Base-by-base conservation (phyloP, 2,888 invertebrate genomes). In the Dastarcus helophoroides region DNA sequence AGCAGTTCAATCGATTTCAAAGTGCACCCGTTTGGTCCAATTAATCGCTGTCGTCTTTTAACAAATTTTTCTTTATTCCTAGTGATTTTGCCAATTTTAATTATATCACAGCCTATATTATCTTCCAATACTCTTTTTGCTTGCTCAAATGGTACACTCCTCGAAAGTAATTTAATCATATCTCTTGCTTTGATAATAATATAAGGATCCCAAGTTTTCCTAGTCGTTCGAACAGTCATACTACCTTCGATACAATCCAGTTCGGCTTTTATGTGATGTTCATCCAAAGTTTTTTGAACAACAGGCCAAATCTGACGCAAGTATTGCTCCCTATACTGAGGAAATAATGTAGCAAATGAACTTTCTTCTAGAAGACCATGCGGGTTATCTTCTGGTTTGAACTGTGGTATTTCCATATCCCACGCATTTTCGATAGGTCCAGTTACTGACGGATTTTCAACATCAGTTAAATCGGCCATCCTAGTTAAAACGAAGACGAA, bases 141-240 rank as follows among this genome's bases (percentile, higher is more conserved):
- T 64, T 98, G 95, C 61, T 98, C 97, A 47, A 82, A 90, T 0
- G 97, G 95, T 2, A 99, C 97, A 59, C 93, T 93, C 43, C 98
- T 69, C 0, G 95, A 86, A 48, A 99, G 63, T 2, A 99, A 65
- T 59, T 93, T 95, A 47, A 98, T 85, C 67, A 97, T 73, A 59
- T 98, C 98, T 37, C 97, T 71, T 0, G 94, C 91, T 65, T 97
- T 97, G 14, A 99, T 71, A 24, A 98, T 88, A 31, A 94, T 84
- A 47, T 84, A 97, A 0, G 98, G 98, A 66, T 99, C 98, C 91
- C 91, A 98, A 1, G 97, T 97, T 67, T 95, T 94, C 31, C 85
- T 69, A 0, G 94, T 94, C 0, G 98, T 98, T 58, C 71, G 73
- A 0, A 99, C 98, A 1, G 80, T 77, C 82, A 99, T 85, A 48